phyloP scores from a whole-genome alignment of 92 coral and sea anemone species.

The Epizoanthus rinbou region DNA sequence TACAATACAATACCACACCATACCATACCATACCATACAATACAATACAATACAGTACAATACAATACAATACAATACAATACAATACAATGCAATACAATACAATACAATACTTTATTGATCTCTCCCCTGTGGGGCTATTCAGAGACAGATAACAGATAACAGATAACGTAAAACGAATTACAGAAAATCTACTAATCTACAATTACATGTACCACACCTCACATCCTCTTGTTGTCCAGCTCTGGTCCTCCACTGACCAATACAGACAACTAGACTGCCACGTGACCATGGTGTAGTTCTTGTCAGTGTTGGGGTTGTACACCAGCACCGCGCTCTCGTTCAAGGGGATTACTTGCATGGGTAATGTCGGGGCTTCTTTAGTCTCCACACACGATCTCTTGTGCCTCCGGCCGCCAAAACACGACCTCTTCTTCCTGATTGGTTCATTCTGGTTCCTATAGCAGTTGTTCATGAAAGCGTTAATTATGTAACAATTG shows the following conservation, averaged over 20 bases:
- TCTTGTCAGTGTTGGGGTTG: slow-evolving; percentile 51
- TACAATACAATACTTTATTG: background rate
- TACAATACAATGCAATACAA: too few species aligned
- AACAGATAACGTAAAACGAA: too few species aligned
- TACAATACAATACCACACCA: too few species aligned
- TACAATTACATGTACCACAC: background rate
- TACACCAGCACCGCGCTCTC: slow-evolving; percentile 23
- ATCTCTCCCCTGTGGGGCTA: background rate
- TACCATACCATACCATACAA: too few species aligned
- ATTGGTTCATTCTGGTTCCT: background rate
- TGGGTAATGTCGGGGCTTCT: slow-evolving; percentile 47
- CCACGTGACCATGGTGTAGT: slow-evolving; percentile 48
- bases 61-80: too few species aligned
- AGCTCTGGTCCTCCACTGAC: slow-evolving; percentile 43
- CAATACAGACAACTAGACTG: slow-evolving; percentile 56
- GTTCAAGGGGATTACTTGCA: slow-evolving; percentile 17
- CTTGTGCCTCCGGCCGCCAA: slow-evolving; percentile 45
- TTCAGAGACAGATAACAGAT: too few species aligned
- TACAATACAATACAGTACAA: too few species aligned
- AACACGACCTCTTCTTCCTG: slow-evolving; percentile 50
- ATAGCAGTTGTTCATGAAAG: too few species aligned
- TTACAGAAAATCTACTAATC: too few species aligned
- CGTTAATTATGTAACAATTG: too few species aligned
- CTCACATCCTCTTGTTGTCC: slow-evolving; percentile 57
- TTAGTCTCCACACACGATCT: slow-evolving; percentile 59